Conservation (phyloP, 1,140 invertebrate genomes). For the Leptinotarsa defecta region DNA sequence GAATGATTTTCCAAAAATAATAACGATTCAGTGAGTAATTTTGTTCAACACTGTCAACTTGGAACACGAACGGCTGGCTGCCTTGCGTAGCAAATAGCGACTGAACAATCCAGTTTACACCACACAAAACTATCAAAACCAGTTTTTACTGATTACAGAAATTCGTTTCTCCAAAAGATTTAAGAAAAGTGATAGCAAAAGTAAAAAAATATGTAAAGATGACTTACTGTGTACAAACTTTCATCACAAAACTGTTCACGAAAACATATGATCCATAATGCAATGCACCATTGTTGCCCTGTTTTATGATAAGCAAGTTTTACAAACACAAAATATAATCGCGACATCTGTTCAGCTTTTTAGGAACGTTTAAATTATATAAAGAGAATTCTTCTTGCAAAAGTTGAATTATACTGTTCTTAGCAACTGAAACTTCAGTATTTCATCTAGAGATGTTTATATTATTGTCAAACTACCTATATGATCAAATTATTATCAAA, state of each 20-base stretch:
- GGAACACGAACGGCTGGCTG: constrained; percentile 38
- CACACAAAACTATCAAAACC: constrained; percentile 26
- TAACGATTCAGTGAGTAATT: constrained; percentile 25
- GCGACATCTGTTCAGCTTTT: constrained; percentile 16
- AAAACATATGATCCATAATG: constrained; percentile 46
- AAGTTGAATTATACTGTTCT: too few relatives aligned
- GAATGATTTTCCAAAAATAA: constrained; percentile 25
- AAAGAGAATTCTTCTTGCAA: too few relatives aligned
- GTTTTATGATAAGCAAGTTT: constrained; percentile 44
- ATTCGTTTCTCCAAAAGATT: not conserved
- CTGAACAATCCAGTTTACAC: constrained; percentile 31
- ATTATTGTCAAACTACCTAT: too few relatives aligned
- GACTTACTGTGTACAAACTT: constrained; percentile 33
- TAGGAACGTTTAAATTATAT: not conserved
- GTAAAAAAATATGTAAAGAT: constrained; percentile 1
- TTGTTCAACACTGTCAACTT: constrained; percentile 38
- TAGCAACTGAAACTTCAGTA: too few relatives aligned
- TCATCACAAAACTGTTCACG: constrained; percentile 37
- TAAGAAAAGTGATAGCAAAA: not conserved
- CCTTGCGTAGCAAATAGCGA: constrained; percentile 28
- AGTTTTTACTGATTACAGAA: constrained; percentile 15
- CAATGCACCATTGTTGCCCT: constrained; percentile 44
- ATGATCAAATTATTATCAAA: too few relatives aligned
- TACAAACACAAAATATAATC: constrained; percentile 25
- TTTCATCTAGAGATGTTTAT: too few relatives aligned